Percentiles rank a stretch among this genome's conserved stretches.
phyloP scores from a whole-genome alignment of 2,797 vertebrate genomes.

The Lepus townsendii region DNA sequence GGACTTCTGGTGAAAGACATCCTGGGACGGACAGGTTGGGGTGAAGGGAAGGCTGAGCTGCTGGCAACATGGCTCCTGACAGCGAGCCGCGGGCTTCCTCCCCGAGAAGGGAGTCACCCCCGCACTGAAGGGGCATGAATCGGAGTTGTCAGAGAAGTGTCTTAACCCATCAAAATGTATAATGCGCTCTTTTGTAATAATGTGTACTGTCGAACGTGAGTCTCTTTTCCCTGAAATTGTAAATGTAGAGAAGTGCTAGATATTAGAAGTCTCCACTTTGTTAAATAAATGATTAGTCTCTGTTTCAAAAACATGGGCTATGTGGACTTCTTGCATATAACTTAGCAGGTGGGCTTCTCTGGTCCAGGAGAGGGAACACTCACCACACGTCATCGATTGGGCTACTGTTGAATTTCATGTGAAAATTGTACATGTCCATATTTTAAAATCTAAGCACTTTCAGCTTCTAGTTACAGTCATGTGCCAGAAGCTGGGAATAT shows the following conservation, averaged over 20 bases:
- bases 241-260: conserved; percentile 72
- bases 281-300: conserved; percentile 71
- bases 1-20: background rate
- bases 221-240: conserved; percentile 44
- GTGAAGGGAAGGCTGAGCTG: background rate
- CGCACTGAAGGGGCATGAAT: background rate
- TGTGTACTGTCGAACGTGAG: conserved; percentile 24
- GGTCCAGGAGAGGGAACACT: background rate
- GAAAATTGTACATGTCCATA: background rate
- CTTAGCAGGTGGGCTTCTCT: background rate
- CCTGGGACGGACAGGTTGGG: background rate
- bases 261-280: conserved; percentile 58
- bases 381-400: background rate
- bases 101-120: conserved; percentile 22
- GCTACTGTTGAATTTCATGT: background rate
- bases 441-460: conserved; percentile 41
- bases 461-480: background rate
- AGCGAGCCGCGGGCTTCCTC: conserved; percentile 50
- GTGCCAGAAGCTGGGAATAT: background rate
- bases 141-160: conserved; percentile 58
- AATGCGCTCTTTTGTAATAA: conserved; percentile 72
- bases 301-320: conserved; percentile 35
- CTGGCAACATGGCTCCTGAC: conserved; percentile 65
- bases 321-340: conserved; percentile 36
- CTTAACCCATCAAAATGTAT: conserved; percentile 58